Evolutionary conservation across 2,888 invertebrate genomes (phyloP).

Genomic region (Drosophila merina): DNA sequence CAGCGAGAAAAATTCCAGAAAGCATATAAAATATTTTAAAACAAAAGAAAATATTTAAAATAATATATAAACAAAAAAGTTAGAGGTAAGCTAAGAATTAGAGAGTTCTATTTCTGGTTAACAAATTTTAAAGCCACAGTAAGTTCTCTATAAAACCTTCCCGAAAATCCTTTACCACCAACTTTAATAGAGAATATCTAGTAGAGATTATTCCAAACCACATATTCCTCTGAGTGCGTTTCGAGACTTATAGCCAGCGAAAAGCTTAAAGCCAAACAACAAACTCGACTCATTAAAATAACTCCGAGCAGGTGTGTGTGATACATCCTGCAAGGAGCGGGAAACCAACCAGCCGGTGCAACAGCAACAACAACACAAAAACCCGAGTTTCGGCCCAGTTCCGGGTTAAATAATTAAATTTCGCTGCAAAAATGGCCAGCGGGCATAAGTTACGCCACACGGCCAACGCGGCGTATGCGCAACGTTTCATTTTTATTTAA

Average conservation of each 20-base stretch:
- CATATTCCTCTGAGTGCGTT: conserved; percentile 1
- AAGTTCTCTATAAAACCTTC: not conserved
- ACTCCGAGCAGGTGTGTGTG: conserved; percentile 70
- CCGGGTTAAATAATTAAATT: conserved; percentile 80
- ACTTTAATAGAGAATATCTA: conserved; percentile 2
- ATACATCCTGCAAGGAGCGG: conserved; percentile 60
- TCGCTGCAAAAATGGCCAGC: conserved; percentile 74
- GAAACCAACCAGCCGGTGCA: conserved; percentile 28
- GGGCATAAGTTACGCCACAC: conserved; percentile 78
- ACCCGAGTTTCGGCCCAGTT: conserved; percentile 66
- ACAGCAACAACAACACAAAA: conserved; percentile 17
- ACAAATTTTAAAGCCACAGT: not conserved
- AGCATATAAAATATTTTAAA: not conserved
- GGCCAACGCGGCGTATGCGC: conserved; percentile 72
- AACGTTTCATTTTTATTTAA: conserved; percentile 77
- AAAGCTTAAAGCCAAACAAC: conserved; percentile 60
- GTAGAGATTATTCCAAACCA: not conserved
- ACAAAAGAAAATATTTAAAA: not conserved
- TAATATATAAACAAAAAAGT: too few relatives aligned
- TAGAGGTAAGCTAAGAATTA: too few relatives aligned
- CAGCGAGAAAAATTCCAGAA: not conserved
- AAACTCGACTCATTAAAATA: conserved; percentile 70
- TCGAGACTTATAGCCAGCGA: conserved; percentile 19
- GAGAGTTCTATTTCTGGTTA: too few relatives aligned
- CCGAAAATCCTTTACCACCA: not conserved